Evolutionary conservation across 1,140 invertebrate species (phyloP).

Genomic region (Drosophila dunni): DNA sequence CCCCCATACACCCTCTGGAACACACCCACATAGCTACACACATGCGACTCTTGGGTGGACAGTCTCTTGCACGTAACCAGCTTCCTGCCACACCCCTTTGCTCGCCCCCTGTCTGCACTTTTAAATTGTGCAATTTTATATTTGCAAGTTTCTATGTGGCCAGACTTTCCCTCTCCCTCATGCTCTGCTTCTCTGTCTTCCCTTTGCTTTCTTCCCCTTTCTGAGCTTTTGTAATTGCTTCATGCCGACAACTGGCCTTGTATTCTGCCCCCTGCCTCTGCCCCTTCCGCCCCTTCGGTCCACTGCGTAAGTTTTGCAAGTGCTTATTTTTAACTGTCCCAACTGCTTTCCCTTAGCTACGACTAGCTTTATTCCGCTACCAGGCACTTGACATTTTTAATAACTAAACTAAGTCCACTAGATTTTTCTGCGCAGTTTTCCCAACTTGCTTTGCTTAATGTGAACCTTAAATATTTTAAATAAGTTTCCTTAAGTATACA

Average conservation of each 20-base stretch:
- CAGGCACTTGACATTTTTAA: slow-evolving; percentile 7
- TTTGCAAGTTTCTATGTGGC: slow-evolving; percentile 75
- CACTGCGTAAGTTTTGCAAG: slow-evolving; percentile 60
- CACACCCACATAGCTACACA: slow-evolving; percentile 3
- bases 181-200: background rate
- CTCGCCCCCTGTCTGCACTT: slow-evolving; percentile 56
- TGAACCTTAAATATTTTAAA: too few relatives aligned
- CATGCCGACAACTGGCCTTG: slow-evolving; percentile 62
- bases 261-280: background rate
- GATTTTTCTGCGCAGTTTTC: background rate
- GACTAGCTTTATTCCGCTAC: background rate
- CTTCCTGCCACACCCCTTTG: slow-evolving; percentile 28
- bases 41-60: slow-evolving; percentile 33
- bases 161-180: slow-evolving; percentile 28
- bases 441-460: background rate
- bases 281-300: slow-evolving; percentile 6
- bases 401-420: background rate
- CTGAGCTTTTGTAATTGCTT: slow-evolving; percentile 66
- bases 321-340: slow-evolving; percentile 57
- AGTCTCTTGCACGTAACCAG: slow-evolving; percentile 57
- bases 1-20: slow-evolving; percentile 28
- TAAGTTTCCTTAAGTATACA: too few relatives aligned
- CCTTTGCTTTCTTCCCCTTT: background rate
- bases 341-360: slow-evolving; percentile 35
- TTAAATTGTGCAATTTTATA: slow-evolving; percentile 83